These are phyloP conservation scores for Orthosia cruda DNA, from an alignment of 2,888 invertebrate genomes.

Conservation along the genomic window DNA sequence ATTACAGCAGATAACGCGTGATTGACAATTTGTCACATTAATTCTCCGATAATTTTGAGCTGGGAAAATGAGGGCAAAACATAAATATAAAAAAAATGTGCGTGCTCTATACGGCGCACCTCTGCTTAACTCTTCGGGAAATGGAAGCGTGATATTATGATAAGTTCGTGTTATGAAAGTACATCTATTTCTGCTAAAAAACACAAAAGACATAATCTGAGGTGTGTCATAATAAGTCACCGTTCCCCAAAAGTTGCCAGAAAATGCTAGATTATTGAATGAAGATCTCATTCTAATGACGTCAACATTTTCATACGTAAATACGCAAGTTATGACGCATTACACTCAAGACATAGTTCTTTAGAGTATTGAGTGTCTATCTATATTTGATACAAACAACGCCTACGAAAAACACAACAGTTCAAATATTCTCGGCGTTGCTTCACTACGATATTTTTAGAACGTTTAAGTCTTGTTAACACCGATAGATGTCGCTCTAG, in stretches of 20 bases:
- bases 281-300: neutral
- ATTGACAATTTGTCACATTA: too few relatives aligned
- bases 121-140: too few relatives aligned
- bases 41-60: too few relatives aligned
- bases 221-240: neutral
- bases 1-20: too few relatives aligned
- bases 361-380: neutral
- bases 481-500: neutral
- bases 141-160: too few relatives aligned
- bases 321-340: neutral
- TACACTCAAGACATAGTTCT: too few relatives aligned
- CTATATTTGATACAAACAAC: conserved; percentile 26
- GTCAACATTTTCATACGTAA: conserved; percentile 11
- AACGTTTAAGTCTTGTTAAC: neutral
- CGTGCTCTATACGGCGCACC: too few relatives aligned
- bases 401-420: conserved; percentile 49
- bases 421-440: conserved; percentile 29
- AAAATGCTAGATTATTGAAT: conserved; percentile 4
- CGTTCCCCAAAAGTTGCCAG: neutral
- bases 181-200: neutral
- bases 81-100: too few relatives aligned
- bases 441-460: conserved; percentile 35
- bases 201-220: neutral
- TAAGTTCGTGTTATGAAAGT: too few relatives aligned
- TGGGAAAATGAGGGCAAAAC: too few relatives aligned